Evolutionary conservation across 2,113 vertebrate genomes (phyloP).

Genomic region (Sturnira hondurensis): DNA sequence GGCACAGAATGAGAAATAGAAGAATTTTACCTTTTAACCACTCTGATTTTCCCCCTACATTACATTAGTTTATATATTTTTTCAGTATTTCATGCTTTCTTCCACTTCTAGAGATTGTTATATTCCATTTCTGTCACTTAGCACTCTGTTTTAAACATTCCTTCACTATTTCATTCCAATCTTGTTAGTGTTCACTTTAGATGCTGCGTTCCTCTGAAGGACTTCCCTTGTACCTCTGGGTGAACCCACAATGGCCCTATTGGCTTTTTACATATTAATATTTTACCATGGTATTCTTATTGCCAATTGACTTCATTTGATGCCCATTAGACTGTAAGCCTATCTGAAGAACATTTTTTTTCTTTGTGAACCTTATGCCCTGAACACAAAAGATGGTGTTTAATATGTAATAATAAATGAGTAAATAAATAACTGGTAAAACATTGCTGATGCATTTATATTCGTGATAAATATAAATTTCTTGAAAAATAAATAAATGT

Average conservation of each 20-base stretch:
- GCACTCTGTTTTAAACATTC: not conserved
- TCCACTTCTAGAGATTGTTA: not conserved
- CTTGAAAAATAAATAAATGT: not conserved
- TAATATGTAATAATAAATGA: not conserved
- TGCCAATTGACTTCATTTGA: not conserved
- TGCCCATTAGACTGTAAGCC: not conserved
- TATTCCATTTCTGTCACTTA: not conserved
- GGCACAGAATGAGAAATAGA: not conserved
- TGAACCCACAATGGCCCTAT: not conserved
- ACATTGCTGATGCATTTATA: not conserved
- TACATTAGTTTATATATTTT: not conserved
- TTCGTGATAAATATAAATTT: not conserved
- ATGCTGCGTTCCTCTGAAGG: not conserved
- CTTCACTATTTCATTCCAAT: not conserved
- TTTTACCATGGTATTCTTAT: not conserved
- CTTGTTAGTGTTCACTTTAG: not conserved
- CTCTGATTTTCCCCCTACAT: not conserved
- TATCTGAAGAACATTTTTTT: not conserved
- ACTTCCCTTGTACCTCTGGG: not conserved
- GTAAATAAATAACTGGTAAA: not conserved
- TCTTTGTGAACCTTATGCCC: not conserved
- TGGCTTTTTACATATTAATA: not conserved
- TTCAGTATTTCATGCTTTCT: not conserved
- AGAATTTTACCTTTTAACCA: not conserved
- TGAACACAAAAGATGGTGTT: not conserved